phyloP scores from a whole-genome alignment of 2,797 vertebrate genomes.

The Anolis apletophallus region DNA sequence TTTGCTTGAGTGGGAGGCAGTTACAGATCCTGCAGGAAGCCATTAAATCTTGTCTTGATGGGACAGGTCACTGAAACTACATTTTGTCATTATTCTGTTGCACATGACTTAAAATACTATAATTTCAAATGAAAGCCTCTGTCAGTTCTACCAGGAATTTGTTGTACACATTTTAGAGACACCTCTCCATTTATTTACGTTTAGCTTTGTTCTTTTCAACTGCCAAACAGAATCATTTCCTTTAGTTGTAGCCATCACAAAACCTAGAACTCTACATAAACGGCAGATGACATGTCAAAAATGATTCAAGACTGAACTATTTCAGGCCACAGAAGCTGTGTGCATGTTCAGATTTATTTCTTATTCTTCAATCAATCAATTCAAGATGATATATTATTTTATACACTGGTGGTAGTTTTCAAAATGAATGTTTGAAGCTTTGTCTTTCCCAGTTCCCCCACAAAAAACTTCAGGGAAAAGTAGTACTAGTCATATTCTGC shows the following conservation, averaged over 20 bases:
- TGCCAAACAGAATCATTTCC: background rate
- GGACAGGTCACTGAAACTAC: background rate
- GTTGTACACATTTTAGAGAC: background rate
- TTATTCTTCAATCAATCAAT: too few species aligned
- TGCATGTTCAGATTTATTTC: too few species aligned
- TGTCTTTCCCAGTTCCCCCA: background rate
- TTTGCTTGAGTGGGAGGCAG: background rate
- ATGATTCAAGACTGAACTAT: background rate
- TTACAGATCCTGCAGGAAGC: background rate
- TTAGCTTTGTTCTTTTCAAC: background rate
- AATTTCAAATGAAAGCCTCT: background rate
- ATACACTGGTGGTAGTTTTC: background rate
- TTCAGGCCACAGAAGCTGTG: background rate
- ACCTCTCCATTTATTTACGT: background rate
- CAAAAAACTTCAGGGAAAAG: background rate
- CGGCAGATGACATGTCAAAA: background rate
- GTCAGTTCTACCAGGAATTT: background rate
- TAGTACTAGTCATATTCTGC: background rate
- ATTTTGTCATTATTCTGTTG: background rate
- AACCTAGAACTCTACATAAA: background rate
- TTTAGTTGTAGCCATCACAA: background rate
- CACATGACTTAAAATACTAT: background rate
- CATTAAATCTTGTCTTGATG: background rate
- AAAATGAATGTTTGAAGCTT: background rate
- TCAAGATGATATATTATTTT: too few species aligned